Evolutionary conservation across 2,888 invertebrate genomes (phyloP).

Genomic region (Rhagophthalmus giganteus): DNA sequence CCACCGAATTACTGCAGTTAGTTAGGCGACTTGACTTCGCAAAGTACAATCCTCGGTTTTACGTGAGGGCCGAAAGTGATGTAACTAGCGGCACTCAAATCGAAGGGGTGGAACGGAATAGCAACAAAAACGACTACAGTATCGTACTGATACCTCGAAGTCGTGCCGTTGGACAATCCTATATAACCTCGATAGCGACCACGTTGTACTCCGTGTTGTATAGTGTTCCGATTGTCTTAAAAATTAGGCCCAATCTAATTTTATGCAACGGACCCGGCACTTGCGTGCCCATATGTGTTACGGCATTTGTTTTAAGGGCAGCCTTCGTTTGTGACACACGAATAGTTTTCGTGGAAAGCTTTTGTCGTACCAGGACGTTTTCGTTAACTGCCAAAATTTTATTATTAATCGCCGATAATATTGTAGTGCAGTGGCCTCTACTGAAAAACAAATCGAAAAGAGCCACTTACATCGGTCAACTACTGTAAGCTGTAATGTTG

Average conservation of each 20-base stretch:
- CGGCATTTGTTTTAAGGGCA: conserved; percentile 74
- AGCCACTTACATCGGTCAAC: conserved; percentile 75
- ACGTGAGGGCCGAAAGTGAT: conserved; percentile 80
- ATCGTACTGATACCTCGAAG: conserved; percentile 76
- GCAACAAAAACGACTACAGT: conserved; percentile 51
- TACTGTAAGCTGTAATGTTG: too few relatives aligned
- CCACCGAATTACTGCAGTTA: conserved; percentile 88
- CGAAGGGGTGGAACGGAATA: conserved; percentile 55
- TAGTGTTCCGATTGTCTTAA: conserved; percentile 70
- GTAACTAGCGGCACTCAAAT: conserved; percentile 73
- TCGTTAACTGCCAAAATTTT: conserved; percentile 89
- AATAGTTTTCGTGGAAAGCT: conserved; percentile 92
- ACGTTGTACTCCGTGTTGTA: conserved; percentile 73
- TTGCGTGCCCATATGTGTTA: conserved; percentile 86
- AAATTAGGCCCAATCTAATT: conserved; percentile 76
- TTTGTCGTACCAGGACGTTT: conserved; percentile 87
- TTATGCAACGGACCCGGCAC: conserved; percentile 97
- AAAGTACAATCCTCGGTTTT: conserved; percentile 73
- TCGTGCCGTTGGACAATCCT: conserved; percentile 86
- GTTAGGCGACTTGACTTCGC: conserved; percentile 63
- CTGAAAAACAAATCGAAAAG: conserved; percentile 68
- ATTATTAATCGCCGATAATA: conserved; percentile 77
- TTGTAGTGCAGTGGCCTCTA: conserved; percentile 92
- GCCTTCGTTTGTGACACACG: conserved; percentile 67
- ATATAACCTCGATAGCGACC: conserved; percentile 74